Conservation (phyloP, 2,113 vertebrate genomes). For the Serinus canaria region DNA sequence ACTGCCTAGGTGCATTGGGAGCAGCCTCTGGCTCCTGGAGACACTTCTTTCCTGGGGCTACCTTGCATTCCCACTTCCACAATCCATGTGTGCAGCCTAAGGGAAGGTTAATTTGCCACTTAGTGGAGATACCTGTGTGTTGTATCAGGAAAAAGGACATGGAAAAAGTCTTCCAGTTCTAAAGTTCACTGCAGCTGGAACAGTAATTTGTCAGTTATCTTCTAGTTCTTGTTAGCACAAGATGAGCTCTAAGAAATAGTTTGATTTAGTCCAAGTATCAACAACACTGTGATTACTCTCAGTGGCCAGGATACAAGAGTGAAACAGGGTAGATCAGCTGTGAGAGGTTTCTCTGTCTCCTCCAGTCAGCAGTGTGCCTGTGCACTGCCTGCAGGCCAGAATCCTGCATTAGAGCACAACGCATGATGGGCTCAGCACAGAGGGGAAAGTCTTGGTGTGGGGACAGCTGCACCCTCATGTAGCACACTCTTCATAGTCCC, state of each 20-base stretch:
- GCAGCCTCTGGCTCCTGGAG: neutral
- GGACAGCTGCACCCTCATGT: neutral
- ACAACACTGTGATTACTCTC: neutral
- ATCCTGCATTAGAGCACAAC: neutral
- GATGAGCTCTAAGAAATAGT: neutral
- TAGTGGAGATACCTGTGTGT: neutral
- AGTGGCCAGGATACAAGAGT: neutral
- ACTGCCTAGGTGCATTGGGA: neutral
- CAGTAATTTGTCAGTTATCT: neutral
- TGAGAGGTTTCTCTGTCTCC: neutral
- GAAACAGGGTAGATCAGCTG: neutral
- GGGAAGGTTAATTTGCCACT: neutral
- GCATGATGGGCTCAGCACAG: neutral
- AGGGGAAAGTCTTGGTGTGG: neutral
- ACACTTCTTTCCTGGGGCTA: neutral
- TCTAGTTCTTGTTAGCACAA: neutral
- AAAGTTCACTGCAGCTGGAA: neutral
- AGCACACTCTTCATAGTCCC: neutral
- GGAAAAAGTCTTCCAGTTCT: neutral
- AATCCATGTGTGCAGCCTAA: neutral
- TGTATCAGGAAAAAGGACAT: neutral
- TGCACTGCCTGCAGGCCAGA: neutral
- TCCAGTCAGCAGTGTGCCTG: neutral
- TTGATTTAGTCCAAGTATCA: neutral
- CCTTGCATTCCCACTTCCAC: neutral